Percentiles rank a stretch among this genome's conserved stretches.
These are phyloP conservation scores for Chloropsis cyanopogon DNA, from an alignment of 2,113 vertebrate species.

Conservation along the genomic window DNA sequence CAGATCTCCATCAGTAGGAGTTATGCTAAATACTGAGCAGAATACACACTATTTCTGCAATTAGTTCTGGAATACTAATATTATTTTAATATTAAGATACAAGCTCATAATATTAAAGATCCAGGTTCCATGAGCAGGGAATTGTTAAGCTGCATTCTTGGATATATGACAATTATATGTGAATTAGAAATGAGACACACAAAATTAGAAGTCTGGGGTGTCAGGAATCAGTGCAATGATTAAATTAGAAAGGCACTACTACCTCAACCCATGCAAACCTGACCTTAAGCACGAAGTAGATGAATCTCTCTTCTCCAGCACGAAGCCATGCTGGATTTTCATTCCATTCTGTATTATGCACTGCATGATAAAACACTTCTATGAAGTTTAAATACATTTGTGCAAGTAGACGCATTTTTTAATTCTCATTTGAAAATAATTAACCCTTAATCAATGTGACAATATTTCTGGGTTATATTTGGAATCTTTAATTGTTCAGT, in stretches of 20 bases:
- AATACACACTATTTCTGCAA: background rate
- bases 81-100: background rate
- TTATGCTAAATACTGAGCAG: background rate
- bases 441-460: background rate
- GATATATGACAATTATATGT: background rate
- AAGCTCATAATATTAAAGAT: background rate
- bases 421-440: background rate
- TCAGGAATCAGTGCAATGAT: background rate
- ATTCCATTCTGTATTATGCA: background rate
- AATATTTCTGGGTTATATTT: background rate
- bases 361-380: background rate
- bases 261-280: background rate
- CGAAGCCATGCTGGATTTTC: background rate
- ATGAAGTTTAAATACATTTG: background rate
- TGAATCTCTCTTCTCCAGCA: background rate
- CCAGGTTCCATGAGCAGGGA: background rate
- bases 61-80: background rate
- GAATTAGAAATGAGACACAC: background rate
- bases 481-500: background rate
- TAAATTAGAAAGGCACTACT: background rate
- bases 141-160: background rate
- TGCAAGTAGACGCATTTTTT: background rate
- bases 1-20: background rate
- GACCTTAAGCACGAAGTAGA: background rate
- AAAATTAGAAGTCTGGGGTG: background rate